A percentile compares a stretch with the other conserved stretches of the same genome.
Conservation (phyloP, 1,140 invertebrate species). For the Bombus huntii region DNA sequence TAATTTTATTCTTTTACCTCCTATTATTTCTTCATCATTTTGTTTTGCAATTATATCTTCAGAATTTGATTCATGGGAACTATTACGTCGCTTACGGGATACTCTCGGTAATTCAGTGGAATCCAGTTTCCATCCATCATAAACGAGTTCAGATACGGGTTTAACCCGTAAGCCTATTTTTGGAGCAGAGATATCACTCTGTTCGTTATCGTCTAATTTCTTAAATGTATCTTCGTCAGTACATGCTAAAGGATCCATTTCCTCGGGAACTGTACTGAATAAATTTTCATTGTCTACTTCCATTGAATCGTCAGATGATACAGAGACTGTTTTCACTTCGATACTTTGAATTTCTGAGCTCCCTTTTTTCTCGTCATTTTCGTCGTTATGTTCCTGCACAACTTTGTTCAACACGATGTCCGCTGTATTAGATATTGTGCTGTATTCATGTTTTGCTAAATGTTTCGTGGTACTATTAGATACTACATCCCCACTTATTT, state of each 20-base stretch:
- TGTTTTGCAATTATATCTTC: conserved; percentile 65
- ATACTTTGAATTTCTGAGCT: conserved; percentile 60
- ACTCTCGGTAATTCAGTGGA: conserved; percentile 61
- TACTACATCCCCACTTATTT: neutral
- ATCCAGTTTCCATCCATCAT: conserved; percentile 76
- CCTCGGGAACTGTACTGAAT: conserved; percentile 70
- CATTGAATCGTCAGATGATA: conserved; percentile 74
- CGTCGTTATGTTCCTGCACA: neutral
- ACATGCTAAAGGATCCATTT: conserved; percentile 72
- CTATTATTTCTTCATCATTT: conserved; percentile 64
- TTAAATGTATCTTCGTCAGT: conserved; percentile 62
- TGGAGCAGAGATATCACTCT: conserved; percentile 16
- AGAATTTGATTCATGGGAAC: conserved; percentile 73
- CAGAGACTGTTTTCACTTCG: conserved; percentile 48
- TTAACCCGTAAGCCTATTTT: conserved; percentile 76
- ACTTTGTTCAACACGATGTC: neutral
- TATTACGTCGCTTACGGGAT: conserved; percentile 77
- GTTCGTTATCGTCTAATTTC: conserved; percentile 38
- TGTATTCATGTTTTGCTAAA: conserved; percentile 32
- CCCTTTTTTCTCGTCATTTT: conserved; percentile 33
- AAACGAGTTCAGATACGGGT: conserved; percentile 73
- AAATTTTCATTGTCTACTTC: conserved; percentile 72
- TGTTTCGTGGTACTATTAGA: neutral
- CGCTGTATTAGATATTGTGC: neutral
- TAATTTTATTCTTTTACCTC: conserved; percentile 83